phyloP scores from a whole-genome alignment of 2,888 invertebrate genomes.

The Andrena fulva region DNA sequence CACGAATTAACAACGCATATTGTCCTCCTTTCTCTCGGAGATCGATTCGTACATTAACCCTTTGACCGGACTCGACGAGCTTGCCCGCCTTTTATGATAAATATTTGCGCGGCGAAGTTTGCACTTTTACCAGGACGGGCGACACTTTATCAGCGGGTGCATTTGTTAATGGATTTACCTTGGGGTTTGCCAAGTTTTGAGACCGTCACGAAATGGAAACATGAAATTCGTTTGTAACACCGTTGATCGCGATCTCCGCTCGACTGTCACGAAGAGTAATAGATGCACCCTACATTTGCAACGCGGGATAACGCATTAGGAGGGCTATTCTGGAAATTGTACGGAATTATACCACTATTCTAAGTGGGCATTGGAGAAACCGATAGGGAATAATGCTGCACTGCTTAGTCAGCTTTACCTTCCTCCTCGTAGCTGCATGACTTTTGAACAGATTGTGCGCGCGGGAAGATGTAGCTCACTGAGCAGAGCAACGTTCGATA shows the following conservation, averaged over 20 bases:
- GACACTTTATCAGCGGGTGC: background rate
- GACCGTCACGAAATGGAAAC: background rate
- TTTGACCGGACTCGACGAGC: conserved; percentile 9
- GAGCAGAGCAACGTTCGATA: too few species aligned
- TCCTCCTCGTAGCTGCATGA: too few species aligned
- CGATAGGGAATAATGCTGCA: too few species aligned
- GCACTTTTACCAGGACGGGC: background rate
- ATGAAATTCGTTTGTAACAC: background rate
- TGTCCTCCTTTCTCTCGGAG: background rate
- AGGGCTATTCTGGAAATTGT: too few species aligned
- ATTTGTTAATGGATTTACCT: conserved; percentile 22
- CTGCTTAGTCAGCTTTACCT: too few species aligned
- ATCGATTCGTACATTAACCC: conserved; percentile 23
- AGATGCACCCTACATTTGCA: background rate
- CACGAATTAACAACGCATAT: conserved; percentile 10
- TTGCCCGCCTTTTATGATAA: conserved; percentile 9
- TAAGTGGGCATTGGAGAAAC: too few species aligned
- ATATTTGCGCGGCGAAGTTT: conserved; percentile 22
- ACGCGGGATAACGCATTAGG: too few species aligned
- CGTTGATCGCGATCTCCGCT: background rate
- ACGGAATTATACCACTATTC: too few species aligned
- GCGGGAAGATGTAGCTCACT: too few species aligned
- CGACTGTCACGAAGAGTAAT: background rate
- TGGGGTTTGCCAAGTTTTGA: background rate
- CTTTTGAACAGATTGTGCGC: too few species aligned